Conservation (phyloP, 2,797 vertebrate species). For the Lepilemur septentrionalis region DNA sequence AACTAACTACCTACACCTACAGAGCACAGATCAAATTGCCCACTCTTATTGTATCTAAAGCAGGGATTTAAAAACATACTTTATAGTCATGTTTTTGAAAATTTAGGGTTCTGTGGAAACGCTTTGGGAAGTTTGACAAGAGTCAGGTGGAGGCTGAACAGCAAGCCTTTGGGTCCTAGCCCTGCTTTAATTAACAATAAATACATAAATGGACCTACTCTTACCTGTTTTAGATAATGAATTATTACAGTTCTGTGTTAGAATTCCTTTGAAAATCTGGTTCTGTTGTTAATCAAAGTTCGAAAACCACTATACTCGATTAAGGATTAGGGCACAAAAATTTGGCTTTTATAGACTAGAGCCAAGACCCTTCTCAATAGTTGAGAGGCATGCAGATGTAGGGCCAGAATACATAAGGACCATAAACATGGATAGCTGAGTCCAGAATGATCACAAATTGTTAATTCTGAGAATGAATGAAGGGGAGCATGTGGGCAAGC, state of each 20-base stretch:
- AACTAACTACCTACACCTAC: neutral
- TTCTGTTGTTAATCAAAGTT: slow-evolving; percentile 22
- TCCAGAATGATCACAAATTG: slow-evolving; percentile 19
- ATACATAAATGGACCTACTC: neutral
- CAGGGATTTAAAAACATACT: neutral
- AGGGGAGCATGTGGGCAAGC: neutral
- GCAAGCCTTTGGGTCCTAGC: neutral
- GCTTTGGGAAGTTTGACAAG: neutral
- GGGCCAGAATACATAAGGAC: neutral
- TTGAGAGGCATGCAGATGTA: neutral
- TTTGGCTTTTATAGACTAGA: neutral
- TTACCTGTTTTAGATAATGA: neutral
- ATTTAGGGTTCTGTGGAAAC: neutral
- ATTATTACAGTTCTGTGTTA: neutral
- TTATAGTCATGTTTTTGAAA: neutral
- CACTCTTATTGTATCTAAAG: neutral
- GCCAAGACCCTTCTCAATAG: neutral
- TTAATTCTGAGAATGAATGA: neutral
- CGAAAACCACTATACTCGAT: neutral
- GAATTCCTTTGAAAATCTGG: neutral
- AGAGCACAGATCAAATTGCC: neutral
- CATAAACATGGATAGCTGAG: neutral
- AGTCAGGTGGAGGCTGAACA: neutral
- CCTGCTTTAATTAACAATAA: neutral
- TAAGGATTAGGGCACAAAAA: neutral